Evolutionary conservation across 2,797 vertebrate species (phyloP).

Genomic region (Neosalanx taihuensis): DNA sequence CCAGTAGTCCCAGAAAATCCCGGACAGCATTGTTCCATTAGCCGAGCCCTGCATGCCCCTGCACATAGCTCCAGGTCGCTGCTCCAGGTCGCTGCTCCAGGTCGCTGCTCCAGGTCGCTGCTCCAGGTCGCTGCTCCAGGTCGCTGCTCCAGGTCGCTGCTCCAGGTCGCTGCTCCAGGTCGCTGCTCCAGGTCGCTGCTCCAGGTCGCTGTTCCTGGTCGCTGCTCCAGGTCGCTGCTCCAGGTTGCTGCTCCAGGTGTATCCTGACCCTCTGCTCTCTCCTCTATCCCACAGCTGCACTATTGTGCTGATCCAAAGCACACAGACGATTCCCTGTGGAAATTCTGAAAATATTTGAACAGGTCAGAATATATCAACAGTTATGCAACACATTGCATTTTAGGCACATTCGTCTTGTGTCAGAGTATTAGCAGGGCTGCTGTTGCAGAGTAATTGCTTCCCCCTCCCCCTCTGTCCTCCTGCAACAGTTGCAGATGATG

Average conservation of each 20-base stretch:
- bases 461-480: constrained; percentile 11
- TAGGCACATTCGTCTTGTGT: constrained; percentile 27
- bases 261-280: background rate
- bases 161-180: too few relatives aligned
- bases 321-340: background rate
- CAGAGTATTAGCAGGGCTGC: constrained; percentile 22
- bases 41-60: background rate
- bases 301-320: background rate
- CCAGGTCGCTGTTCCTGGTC: too few relatives aligned
- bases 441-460: constrained; percentile 36
- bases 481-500: constrained; percentile 35
- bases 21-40: background rate
- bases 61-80: background rate
- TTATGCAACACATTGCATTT: constrained; percentile 19
- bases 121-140: too few relatives aligned
- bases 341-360: constrained; percentile 7
- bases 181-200: too few relatives aligned
- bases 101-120: too few relatives aligned
- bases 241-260: background rate
- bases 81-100: too few relatives aligned
- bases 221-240: too few relatives aligned
- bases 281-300: background rate
- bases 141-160: too few relatives aligned
- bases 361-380: constrained; percentile 19
- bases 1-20: background rate